Evolutionary conservation across 2,888 invertebrate genomes (phyloP), one percentile per base, ranked within the genome.

Genomic region (Desoria tigrina): DNA sequence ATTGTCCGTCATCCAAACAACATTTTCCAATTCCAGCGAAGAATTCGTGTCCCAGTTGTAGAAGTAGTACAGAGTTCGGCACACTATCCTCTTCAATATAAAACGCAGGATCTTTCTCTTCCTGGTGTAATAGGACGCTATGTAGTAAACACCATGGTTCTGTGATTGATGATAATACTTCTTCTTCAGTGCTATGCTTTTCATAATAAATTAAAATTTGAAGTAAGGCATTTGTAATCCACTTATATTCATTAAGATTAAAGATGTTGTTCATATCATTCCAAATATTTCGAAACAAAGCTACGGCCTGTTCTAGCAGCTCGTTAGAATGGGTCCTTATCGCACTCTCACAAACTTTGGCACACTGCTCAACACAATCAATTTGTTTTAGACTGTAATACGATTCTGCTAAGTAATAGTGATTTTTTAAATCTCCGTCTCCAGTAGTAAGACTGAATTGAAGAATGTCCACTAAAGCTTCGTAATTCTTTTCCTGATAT

Each of bases 381-480:
- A 27, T n/a, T 24, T 65, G 61, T 2, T 50, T 60, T 0, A 65
- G 42, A 23, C 63, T 14, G 32, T 63, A 72, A 42, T 68, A 73
- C 1, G 69, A 59, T 7, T 71, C 69, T 7, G 69, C 66, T 7
- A 73, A 42, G 27, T 64, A 72, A 37, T 55, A 58, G 18, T 69
- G 50, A 56, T 70, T 66, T 7, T 37, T 39, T 3, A 65, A 24
- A 55, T 73, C 73, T 6, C 56, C 51, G 3, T 32, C 27, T 18
- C 32, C 23, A 18, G 65, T 66, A 26, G 57, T 53, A 14, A 69
- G 28, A 27, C 69, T 70, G 18, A 63, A 57, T 1, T 61, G 49
- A 0, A 90, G 80, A 71, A 90, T 87, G 21, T 83, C 81, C 21
- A 88, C 83, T 0, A 90, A 84, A 76, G 88, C 87, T 23, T 84